phyloP scores from a whole-genome alignment of 2,888 invertebrate genomes.

The Chalcis sispes region DNA sequence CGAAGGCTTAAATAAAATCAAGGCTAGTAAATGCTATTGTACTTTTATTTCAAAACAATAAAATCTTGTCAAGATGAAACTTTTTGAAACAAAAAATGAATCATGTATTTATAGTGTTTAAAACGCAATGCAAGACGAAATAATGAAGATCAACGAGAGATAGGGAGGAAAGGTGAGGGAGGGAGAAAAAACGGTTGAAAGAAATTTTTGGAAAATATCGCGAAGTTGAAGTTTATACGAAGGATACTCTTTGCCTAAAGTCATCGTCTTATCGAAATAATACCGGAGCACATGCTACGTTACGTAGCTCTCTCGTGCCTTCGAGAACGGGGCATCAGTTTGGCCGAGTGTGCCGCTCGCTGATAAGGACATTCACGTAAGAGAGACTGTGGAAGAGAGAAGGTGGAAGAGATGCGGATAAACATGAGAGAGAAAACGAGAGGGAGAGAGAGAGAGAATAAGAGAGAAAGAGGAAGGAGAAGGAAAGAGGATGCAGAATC shows the following conservation, averaged over 20 bases:
- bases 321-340: slow-evolving; percentile 19
- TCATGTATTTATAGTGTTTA: too few species aligned
- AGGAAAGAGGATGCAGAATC: too few species aligned
- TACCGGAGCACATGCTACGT: slow-evolving; percentile 25
- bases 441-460: neutral
- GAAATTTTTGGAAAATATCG: slow-evolving; percentile 1
- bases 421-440: slow-evolving; percentile 4
- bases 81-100: too few species aligned
- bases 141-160: too few species aligned
- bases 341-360: slow-evolving; percentile 64
- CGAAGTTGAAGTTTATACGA: neutral
- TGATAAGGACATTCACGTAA: slow-evolving; percentile 65
- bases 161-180: neutral
- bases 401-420: neutral
- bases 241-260: slow-evolving; percentile 1
- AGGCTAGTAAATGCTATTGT: too few species aligned
- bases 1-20: too few species aligned
- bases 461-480: neutral
- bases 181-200: neutral
- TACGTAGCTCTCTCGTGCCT: neutral
- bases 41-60: too few species aligned
- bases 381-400: slow-evolving; percentile 4
- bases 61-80: too few species aligned
- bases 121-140: too few species aligned
- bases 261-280: slow-evolving; percentile 42